Base-by-base conservation (phyloP, 2,888 invertebrate genomes). In the Hirtodrosophila duncani region DNA sequence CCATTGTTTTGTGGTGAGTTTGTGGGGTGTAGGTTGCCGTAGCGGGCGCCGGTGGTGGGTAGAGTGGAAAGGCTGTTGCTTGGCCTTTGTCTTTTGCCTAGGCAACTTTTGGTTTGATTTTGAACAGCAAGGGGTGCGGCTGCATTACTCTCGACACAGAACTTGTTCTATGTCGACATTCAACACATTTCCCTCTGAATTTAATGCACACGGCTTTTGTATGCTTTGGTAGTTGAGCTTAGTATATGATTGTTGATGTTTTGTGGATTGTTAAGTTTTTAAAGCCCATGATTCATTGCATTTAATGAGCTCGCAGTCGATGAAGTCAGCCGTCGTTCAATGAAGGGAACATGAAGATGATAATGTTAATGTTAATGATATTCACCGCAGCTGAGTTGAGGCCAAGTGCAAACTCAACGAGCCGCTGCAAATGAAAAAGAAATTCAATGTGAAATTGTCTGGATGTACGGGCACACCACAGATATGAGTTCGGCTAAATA, bases 261-360 rank as follows among this genome's bases (percentile, higher is more conserved):
- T 63, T 48, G 42, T 31, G n/a, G n/a, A n/a, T n/a, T n/a, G n/a
- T 58, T 70, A 66, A 34, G 44, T 23, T 50, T 68, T 36, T 43
- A 37, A 67, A 55, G 51, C 43, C 58, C 37, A 64, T 72, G 71
- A 72, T 64, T 72, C 71, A 72, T 56, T 55, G 59, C 56, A 62
- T 71, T 79, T 79, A 72, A 79, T 72, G 64, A 68, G 45, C 27
- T n/a, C n/a, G 31, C 8, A 36, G 27, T 21, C 26, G 64, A 58
- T 77, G 68, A 77, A 70, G 68, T 70, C 77, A 67, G 71, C 55
- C 30, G 26, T 24, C 37, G 31, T 14, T 38, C 48, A 46, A 36
- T 42, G 51, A 37, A 63, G 27, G 30, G 48, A 53, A 29, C 38
- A 24, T 21, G 34, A 30, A 29, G 42, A 38, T 11, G 31, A 14